Evolutionary conservation across 2,797 vertebrate species (phyloP).

Genomic region (Tokudaia muenninki): DNA sequence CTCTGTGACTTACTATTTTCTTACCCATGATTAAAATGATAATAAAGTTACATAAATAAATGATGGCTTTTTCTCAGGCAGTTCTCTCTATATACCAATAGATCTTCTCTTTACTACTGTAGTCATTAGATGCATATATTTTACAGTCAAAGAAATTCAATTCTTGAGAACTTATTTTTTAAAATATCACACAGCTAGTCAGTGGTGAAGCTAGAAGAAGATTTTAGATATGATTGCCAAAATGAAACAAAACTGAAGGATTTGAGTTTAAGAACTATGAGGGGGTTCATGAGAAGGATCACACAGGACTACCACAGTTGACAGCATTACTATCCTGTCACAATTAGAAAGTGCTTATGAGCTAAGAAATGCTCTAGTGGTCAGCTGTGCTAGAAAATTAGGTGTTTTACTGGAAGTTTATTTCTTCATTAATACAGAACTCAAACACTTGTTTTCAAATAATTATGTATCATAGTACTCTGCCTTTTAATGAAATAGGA

Average conservation of each 20-base stretch:
- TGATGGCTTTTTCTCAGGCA: background rate
- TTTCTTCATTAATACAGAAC: background rate
- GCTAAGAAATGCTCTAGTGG: background rate
- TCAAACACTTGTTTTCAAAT: constrained; percentile 33
- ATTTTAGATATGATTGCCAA: background rate
- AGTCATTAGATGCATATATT: background rate
- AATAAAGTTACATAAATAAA: constrained; percentile 41
- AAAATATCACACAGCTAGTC: background rate
- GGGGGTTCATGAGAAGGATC: too few species aligned
- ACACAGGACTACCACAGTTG: background rate
- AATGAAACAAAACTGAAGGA: background rate
- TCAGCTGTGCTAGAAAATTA: constrained; percentile 11
- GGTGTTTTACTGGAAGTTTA: constrained; percentile 17
- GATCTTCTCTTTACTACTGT: constrained; percentile 9
- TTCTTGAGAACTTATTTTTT: constrained; percentile 23
- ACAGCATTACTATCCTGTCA: background rate
- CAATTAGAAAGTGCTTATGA: background rate
- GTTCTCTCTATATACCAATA: background rate
- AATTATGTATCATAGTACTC: background rate
- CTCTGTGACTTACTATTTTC: background rate
- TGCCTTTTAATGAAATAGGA: constrained; percentile 21
- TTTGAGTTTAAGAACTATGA: background rate
- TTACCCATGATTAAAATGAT: background rate
- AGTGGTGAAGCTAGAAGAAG: background rate
- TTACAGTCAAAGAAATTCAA: background rate